Conservation (phyloP, 2,888 invertebrate species). For the Exephanes ischioxanthus region DNA sequence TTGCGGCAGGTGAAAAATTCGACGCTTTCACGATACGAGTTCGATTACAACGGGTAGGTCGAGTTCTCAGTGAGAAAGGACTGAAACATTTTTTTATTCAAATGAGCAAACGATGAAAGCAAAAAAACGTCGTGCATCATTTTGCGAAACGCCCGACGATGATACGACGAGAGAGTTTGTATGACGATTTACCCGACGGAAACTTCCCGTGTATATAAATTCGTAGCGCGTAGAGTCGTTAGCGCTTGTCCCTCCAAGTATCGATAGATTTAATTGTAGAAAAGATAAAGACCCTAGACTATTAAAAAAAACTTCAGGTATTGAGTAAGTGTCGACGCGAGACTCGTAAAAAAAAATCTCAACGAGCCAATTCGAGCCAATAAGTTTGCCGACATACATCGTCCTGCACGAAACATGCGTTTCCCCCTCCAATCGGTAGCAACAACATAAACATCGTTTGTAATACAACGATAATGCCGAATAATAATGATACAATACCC, state of each 20-base stretch:
- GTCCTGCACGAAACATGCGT: constrained; percentile 41
- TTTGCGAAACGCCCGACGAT: constrained; percentile 44
- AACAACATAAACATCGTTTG: constrained; percentile 18
- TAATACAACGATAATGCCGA: constrained; percentile 1
- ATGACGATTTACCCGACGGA: constrained; percentile 60
- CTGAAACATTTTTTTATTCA: constrained; percentile 9
- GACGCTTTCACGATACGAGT: constrained; percentile 4
- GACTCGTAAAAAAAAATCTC: not conserved
- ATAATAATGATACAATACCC: constrained; percentile 7
- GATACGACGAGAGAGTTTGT: constrained; percentile 51
- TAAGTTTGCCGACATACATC: constrained; percentile 10
- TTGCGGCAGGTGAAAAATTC: constrained; percentile 23
- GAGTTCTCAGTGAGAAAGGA: constrained; percentile 31
- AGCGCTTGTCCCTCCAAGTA: constrained; percentile 65
- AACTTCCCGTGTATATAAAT: constrained; percentile 65
- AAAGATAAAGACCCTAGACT: constrained; percentile 52
- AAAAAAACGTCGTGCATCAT: constrained; percentile 19
- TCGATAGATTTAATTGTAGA: constrained; percentile 53
- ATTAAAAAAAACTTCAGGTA: constrained; percentile 12
- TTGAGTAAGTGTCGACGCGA: not conserved
- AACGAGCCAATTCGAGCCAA: constrained; percentile 24
- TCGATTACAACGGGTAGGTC: constrained; percentile 22
- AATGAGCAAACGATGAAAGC: not conserved
- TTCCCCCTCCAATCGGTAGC: constrained; percentile 16
- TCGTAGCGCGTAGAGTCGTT: constrained; percentile 67